Evolutionary conservation across 2,888 invertebrate species (phyloP).

Genomic region (Habroteleia sp.): DNA sequence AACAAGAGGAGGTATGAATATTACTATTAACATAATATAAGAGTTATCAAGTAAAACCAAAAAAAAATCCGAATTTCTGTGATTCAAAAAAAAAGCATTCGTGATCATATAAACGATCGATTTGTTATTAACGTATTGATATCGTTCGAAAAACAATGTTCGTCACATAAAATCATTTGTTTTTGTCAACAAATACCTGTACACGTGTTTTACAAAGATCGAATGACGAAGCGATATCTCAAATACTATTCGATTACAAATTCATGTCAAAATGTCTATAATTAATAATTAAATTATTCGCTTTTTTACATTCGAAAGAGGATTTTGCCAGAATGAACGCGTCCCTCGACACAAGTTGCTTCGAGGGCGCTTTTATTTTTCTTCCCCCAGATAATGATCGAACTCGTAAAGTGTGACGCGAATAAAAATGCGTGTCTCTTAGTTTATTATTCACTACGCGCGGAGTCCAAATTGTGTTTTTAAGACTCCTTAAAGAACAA

Average conservation of each 20-base stretch:
- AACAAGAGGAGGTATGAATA: too few relatives aligned
- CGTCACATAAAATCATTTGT: constrained; percentile 25
- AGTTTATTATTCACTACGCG: constrained; percentile 37
- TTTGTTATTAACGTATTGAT: neutral
- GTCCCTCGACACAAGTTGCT: constrained; percentile 8
- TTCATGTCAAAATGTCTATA: constrained; percentile 4
- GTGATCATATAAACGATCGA: too few relatives aligned
- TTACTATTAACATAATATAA: too few relatives aligned
- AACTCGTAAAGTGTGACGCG: constrained; percentile 20
- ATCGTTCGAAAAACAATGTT: constrained; percentile 12
- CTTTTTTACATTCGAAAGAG: constrained; percentile 8
- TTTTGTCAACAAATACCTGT: constrained; percentile 38
- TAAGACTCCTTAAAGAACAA: constrained; percentile 4
- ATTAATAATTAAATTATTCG: constrained; percentile 43
- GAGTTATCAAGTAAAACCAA: too few relatives aligned
- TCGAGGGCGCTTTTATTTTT: constrained; percentile 18
- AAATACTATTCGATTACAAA: neutral
- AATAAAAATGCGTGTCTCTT: constrained; percentile 26
- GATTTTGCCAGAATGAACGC: constrained; percentile 9
- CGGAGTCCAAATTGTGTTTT: constrained; percentile 20
- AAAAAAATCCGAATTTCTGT: too few relatives aligned
- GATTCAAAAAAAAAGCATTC: too few relatives aligned
- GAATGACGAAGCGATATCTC: constrained; percentile 18
- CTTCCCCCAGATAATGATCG: constrained; percentile 3
- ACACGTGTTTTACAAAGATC: constrained; percentile 5